Conservation (phyloP, 2,113 vertebrate genomes). For the Hippopotamus amphibius region DNA sequence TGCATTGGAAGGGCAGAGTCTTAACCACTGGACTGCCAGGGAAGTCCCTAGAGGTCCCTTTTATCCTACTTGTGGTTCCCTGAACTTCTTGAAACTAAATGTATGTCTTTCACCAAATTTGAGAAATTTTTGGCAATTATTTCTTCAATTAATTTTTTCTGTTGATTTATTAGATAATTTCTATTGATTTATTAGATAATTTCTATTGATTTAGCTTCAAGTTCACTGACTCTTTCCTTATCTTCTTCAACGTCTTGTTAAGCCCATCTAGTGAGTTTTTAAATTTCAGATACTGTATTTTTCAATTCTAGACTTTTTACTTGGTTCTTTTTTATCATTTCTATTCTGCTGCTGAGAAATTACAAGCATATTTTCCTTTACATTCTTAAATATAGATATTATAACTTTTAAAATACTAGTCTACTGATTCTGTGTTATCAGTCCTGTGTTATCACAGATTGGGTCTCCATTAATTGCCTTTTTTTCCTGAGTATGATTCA, state of each 20-base stretch:
- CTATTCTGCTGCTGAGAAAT: not conserved
- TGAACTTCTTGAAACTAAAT: not conserved
- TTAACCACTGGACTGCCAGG: too few species aligned
- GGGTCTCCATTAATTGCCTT: not conserved
- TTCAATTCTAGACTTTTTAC: conserved; percentile 1
- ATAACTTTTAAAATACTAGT: not conserved
- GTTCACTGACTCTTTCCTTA: not conserved
- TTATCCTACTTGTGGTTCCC: not conserved
- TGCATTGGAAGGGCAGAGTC: too few species aligned
- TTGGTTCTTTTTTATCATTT: conserved; percentile 10
- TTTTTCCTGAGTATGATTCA: not conserved
- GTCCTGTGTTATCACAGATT: not conserved
- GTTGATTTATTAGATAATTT: not conserved
- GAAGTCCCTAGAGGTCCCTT: not conserved
- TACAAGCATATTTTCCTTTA: not conserved
- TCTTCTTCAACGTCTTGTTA: not conserved
- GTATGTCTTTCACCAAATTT: not conserved
- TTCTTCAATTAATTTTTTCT: not conserved
- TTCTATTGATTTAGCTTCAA: not conserved
- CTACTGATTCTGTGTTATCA: not conserved
- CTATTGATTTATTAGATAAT: not conserved
- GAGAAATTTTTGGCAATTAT: not conserved
- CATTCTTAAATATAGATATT: not conserved
- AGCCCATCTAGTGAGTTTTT: not conserved
- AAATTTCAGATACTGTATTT: not conserved